Percentiles rank a stretch among this genome's conserved stretches.
phyloP scores from a whole-genome alignment of 2,888 invertebrate species.

The Oeneis ivallda region DNA sequence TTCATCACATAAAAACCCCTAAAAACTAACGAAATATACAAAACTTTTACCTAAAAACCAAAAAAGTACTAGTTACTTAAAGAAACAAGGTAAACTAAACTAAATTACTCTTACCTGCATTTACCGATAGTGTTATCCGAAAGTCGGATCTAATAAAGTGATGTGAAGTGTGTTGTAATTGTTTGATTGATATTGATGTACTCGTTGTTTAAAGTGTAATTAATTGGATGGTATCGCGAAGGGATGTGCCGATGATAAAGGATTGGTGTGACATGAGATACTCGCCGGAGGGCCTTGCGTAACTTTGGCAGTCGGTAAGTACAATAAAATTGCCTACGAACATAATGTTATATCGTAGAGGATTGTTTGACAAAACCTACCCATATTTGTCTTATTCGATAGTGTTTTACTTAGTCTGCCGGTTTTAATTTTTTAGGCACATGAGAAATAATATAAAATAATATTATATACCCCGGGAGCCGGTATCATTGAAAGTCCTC shows the following conservation, averaged over 20 bases:
- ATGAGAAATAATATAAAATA: no score
- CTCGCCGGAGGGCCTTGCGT: constrained; percentile 45
- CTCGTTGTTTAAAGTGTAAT: constrained; percentile 1
- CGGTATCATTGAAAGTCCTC: no score
- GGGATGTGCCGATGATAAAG: constrained; percentile 3
- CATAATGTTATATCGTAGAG: no score
- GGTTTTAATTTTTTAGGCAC: no score
- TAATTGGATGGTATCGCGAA: constrained; percentile 3
- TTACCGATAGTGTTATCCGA: background rate
- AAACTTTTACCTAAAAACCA: background rate
- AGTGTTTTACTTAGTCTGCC: no score
- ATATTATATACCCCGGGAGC: no score
- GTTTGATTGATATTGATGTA: background rate
- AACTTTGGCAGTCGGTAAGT: constrained; percentile 50
- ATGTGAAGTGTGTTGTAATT: constrained; percentile 16
- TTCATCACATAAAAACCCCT: constrained; percentile 38
- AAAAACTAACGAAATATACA: constrained; percentile 30
- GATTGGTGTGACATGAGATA: constrained; percentile 32
- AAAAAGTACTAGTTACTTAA: background rate
- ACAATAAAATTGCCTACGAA: background rate
- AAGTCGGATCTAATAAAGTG: constrained; percentile 3
- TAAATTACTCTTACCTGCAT: background rate
- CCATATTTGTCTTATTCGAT: no score
- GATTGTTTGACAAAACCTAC: no score
- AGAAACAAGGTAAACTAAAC: background rate